These are phyloP conservation scores for Rhynchophorus ferrugineus DNA, from an alignment of 1,140 invertebrate species.

Conservation along the genomic window DNA sequence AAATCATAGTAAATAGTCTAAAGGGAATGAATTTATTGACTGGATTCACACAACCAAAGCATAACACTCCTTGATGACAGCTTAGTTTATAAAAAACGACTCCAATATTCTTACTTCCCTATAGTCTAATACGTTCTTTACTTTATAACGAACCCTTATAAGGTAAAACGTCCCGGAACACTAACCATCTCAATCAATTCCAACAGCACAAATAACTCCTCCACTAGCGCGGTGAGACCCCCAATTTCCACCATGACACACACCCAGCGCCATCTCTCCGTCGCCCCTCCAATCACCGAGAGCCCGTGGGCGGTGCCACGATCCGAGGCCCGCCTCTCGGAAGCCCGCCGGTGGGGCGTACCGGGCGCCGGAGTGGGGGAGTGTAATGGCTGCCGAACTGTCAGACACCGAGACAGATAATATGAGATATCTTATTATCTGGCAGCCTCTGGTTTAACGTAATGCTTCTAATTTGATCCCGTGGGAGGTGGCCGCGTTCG, in stretches of 20 bases:
- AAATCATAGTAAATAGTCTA: no score
- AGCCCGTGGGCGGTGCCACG: constrained; percentile 2
- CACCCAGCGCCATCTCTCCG: background rate
- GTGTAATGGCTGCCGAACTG: constrained; percentile 39
- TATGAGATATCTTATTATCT: constrained; percentile 42
- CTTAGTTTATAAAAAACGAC: no score
- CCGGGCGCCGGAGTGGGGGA: constrained; percentile 26
- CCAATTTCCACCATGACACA: background rate
- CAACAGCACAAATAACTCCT: no score
- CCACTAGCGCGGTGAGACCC: no score
- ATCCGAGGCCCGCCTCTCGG: constrained; percentile 3
- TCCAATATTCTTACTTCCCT: no score
- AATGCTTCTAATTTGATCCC: constrained; percentile 42
- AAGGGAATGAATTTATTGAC: no score
- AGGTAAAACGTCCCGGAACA: no score
- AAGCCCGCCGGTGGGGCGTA: constrained; percentile 19
- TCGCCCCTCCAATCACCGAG: background rate
- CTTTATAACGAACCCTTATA: no score
- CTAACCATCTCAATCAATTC: no score
- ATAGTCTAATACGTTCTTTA: no score
- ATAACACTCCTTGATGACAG: no score
- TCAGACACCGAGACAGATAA: constrained; percentile 38
- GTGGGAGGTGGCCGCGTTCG: constrained; percentile 28
- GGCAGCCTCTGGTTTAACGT: constrained; percentile 35
- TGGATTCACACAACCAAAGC: no score